Conservation (phyloP, 2,888 invertebrate genomes). For the Harpalus rufipes region DNA sequence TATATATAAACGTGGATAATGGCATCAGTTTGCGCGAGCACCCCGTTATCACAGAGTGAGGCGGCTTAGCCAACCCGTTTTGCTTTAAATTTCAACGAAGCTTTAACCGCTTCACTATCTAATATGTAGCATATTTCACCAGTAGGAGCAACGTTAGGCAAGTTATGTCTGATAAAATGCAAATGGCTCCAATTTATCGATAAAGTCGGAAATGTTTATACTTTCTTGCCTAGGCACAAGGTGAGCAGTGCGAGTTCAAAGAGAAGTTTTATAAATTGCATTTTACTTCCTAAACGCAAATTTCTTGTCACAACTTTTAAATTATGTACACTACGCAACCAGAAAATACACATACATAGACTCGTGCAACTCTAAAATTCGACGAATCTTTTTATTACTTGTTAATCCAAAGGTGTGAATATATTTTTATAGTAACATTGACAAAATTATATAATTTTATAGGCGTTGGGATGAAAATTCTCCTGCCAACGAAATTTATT, state of each 20-base stretch:
- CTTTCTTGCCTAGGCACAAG: background rate
- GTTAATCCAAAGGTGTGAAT: no score
- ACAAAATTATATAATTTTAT: no score
- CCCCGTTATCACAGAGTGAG: conserved; percentile 12
- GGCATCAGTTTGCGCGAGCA: conserved; percentile 29
- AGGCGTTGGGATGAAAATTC: no score
- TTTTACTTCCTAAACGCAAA: background rate
- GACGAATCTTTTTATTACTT: no score
- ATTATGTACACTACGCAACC: background rate
- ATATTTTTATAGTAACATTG: no score
- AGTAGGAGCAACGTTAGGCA: background rate
- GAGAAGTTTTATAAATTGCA: background rate
- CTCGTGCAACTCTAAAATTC: no score
- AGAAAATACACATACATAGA: background rate
- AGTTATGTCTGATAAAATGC: conserved; percentile 18
- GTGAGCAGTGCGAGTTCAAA: background rate
- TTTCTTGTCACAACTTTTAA: conserved; percentile 13
- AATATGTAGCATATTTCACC: conserved; percentile 13
- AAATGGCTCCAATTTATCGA: conserved; percentile 5
- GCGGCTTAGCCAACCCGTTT: conserved; percentile 9
- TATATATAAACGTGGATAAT: conserved; percentile 25
- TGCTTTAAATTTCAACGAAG: conserved; percentile 1
- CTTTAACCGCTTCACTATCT: conserved; percentile 9
- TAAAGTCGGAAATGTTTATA: background rate
- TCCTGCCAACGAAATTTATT: no score